Conservation (phyloP, 2,888 invertebrate genomes). For the Drepanosiphum platanoidis region DNA sequence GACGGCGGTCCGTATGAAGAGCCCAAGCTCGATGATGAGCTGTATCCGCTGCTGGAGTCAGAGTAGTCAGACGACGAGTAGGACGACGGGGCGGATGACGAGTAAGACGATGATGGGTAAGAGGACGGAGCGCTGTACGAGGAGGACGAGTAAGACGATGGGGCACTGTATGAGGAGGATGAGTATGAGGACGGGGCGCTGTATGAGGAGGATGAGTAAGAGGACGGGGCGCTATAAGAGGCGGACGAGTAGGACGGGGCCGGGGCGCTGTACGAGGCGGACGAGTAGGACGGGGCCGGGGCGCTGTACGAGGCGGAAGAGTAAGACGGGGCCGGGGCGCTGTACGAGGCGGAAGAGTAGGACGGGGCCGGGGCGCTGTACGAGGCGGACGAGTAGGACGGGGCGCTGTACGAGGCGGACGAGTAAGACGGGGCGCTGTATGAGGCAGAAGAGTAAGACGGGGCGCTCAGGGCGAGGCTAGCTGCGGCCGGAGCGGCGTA, state of each 20-base stretch:
- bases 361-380: constrained; percentile 12
- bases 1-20: constrained; percentile 47
- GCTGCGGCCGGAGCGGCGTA: neutral
- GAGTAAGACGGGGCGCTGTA: constrained; percentile 20
- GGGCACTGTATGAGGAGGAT: neutral
- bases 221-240: neutral
- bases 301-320: neutral
- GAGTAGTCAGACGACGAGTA: constrained; percentile 39
- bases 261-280: neutral
- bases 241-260: neutral
- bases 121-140: neutral
- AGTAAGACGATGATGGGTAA: neutral
- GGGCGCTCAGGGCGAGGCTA: neutral
- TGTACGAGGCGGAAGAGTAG: neutral
- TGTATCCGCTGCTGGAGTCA: constrained; percentile 35
- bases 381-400: neutral
- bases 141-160: neutral
- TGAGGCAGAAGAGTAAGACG: constrained; percentile 13
- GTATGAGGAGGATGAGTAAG: constrained; percentile 6
- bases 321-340: neutral
- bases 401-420: neutral
- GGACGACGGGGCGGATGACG: neutral
- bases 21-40: constrained; percentile 8
- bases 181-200: neutral
- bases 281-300: constrained; percentile 19